Percentiles rank a stretch among this genome's conserved stretches.
These are phyloP conservation scores for Nematopogon swammerdamellus DNA, from an alignment of 2,888 invertebrate genomes.

Conservation along the genomic window DNA sequence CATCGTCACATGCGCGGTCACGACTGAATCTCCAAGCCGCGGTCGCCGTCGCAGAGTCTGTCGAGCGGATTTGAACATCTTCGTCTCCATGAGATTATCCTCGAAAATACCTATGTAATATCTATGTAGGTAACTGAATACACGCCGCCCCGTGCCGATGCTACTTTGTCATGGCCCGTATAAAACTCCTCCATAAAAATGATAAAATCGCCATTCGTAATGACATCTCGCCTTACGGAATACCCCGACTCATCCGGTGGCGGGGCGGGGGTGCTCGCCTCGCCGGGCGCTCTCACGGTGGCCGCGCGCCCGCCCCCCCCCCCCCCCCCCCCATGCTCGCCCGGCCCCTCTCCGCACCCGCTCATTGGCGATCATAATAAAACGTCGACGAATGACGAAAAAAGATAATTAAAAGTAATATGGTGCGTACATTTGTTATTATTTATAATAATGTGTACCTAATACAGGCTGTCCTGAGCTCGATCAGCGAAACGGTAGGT, in stretches of 20 bases:
- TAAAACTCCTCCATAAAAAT: too few relatives aligned
- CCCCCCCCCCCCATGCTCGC: slow-evolving; percentile 16
- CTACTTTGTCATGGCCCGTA: too few relatives aligned
- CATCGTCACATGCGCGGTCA: too few relatives aligned
- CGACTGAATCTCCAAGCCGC: too few relatives aligned
- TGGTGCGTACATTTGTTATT: slow-evolving; percentile 31
- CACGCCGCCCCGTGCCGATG: too few relatives aligned
- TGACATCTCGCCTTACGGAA: slow-evolving; percentile 21
- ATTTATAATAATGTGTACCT: slow-evolving; percentile 42
- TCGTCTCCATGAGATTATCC: too few relatives aligned
- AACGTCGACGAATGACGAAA: slow-evolving; percentile 22
- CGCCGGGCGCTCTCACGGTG: slow-evolving; percentile 31
- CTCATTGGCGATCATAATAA: slow-evolving; percentile 7
- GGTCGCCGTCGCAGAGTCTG: too few relatives aligned
- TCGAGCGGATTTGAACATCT: too few relatives aligned
- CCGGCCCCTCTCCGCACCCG: slow-evolving; percentile 19
- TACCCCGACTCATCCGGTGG: background rate
- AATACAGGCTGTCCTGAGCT: too few relatives aligned
- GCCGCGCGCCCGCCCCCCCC: slow-evolving; percentile 31
- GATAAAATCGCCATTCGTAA: slow-evolving; percentile 21
- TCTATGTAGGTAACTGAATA: too few relatives aligned
- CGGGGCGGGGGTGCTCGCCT: slow-evolving; percentile 7
- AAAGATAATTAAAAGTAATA: slow-evolving; percentile 28
- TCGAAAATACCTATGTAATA: too few relatives aligned
- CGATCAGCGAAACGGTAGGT: too few relatives aligned